Base-by-base conservation (phyloP, 2,797 vertebrate species). In the Gorsachius magnificus region DNA sequence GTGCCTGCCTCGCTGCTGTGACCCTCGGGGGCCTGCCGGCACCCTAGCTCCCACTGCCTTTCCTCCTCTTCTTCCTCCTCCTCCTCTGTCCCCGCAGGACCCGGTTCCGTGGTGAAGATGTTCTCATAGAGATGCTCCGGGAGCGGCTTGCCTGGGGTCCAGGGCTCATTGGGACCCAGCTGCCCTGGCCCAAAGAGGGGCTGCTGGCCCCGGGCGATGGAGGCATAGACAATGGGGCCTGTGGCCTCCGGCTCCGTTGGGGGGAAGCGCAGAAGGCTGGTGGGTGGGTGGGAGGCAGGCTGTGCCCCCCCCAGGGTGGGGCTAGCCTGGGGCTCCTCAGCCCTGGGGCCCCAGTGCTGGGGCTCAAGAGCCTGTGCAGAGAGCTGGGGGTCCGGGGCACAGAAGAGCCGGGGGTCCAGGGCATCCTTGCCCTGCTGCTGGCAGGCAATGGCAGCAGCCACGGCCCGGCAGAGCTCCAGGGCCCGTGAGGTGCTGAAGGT, bases 401-500 rank as follows among this genome's bases (percentile, higher is more conserved):
- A 54, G 48, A 89, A 96, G 87, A 65, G 64, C 10, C 20, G 76
- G 51, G 53, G 48, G 15, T 84, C 90, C 0, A 57, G 21, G 20
- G 65, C 22, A 15, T 92, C 93, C 35, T 91, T 95, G 75, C 76
- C 65, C 82, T 95, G 96, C 77, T 96, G 97, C 85, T 97, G 98
- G 51, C 77, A 95, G 63, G 97, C 21, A 6, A 99, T 98, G 82
- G 98, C 98, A 0, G 98, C 81, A 0, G 98, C 96, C 74, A 99
- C 97, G 0, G 97, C 87, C 15, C 93, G 90, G 85, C 98, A 98
- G 90, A 99, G 98, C 86, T 98, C 97, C 0, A 45, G 63, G 12
- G 98, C 98, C 5, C 98, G 93, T 0, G 85, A 94, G 57, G 98
- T 98, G 96, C 98, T 97, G 97, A 99, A 99, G 94, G 97, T 98